Conservation (phyloP, 2,888 invertebrate species). For the Amiota mariae region DNA sequence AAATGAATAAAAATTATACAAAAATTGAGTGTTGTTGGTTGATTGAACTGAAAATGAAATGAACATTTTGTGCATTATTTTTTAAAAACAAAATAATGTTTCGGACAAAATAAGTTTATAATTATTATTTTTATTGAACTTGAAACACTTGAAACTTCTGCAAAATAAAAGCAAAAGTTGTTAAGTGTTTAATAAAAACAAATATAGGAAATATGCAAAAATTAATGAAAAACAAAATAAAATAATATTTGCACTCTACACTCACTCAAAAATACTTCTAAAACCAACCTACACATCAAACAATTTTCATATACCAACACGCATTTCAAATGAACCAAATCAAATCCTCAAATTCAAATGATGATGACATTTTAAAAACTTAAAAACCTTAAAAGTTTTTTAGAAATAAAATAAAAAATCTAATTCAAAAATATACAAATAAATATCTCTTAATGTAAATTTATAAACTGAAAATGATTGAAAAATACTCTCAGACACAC, state of each 20-base stretch:
- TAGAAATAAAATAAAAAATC: slow-evolving; percentile 15
- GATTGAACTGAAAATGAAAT: background rate
- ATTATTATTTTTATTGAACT: slow-evolving; percentile 7
- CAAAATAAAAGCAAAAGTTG: background rate
- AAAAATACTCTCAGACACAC: background rate
- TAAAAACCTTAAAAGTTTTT: slow-evolving; percentile 14
- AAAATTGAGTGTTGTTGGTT: background rate
- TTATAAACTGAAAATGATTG: background rate
- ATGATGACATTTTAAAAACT: no score
- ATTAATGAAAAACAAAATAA: background rate
- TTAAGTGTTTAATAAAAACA: slow-evolving; percentile 13
- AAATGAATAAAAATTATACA: background rate
- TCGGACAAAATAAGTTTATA: slow-evolving; percentile 16
- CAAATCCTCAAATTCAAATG: no score
- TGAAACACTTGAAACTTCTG: slow-evolving; percentile 7
- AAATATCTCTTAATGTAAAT: slow-evolving; percentile 31
- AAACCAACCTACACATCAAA: slow-evolving; percentile 25
- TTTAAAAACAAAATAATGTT: background rate
- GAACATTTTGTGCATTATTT: slow-evolving; percentile 3
- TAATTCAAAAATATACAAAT: no score
- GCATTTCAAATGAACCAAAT: slow-evolving; percentile 11
- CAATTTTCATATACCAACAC: background rate
- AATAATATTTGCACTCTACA: background rate
- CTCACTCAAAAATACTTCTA: background rate
- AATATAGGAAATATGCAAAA: slow-evolving; percentile 24